Evolutionary conservation across 2,113 vertebrate species (phyloP).

Genomic region (Sorex araneus): DNA sequence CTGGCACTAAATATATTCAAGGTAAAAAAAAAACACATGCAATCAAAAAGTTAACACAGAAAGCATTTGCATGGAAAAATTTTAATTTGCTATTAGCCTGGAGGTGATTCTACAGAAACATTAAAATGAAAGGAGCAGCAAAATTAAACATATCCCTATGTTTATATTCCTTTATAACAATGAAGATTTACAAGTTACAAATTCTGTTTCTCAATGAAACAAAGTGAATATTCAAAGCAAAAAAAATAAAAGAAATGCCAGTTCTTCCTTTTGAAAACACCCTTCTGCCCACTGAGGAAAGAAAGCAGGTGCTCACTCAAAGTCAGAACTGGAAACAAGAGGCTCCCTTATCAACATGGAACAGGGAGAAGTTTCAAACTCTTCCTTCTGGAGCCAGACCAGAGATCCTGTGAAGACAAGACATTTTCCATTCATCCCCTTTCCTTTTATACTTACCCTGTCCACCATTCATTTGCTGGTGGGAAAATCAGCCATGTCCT

Average conservation of each 20-base stretch:
- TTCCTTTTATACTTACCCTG: fast-evolving
- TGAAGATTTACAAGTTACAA: background rate
- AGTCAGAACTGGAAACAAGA: background rate
- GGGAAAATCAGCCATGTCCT: background rate
- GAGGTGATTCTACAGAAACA: background rate
- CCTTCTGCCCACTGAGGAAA: background rate
- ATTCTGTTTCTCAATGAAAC: background rate
- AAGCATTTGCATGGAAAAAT: background rate
- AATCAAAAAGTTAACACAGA: constrained; percentile 7
- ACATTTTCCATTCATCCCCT: fast-evolving
- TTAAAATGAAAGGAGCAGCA: constrained; percentile 28
- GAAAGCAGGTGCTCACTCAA: background rate
- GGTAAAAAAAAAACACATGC: constrained; percentile 48
- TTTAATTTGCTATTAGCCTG: background rate
- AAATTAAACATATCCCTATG: background rate
- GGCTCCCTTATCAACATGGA: background rate
- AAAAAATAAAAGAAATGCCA: too few species aligned
- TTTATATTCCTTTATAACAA: background rate
- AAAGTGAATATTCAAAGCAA: background rate
- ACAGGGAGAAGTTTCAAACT: background rate
- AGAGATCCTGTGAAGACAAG: background rate
- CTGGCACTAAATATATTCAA: constrained; percentile 37
- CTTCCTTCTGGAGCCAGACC: background rate
- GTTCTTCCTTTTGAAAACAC: background rate
- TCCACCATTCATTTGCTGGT: background rate